A percentile compares a stretch with the other conserved stretches of the same genome.
phyloP scores from a whole-genome alignment of 2,888 invertebrate species.

The Nephrotoma guestfalica region DNA sequence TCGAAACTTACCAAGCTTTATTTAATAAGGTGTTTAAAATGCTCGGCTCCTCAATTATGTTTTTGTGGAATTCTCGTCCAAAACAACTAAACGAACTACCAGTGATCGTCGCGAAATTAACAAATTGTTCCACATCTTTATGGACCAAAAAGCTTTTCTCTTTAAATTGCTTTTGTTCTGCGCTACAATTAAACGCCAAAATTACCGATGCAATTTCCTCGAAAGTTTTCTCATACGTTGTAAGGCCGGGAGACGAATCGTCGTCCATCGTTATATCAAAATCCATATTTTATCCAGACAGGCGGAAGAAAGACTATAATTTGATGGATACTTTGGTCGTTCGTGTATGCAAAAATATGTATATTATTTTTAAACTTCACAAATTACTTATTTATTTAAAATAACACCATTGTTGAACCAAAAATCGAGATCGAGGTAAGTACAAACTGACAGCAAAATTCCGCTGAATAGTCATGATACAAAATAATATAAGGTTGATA shows the following conservation, averaged over 20 bases:
- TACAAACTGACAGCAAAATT: not conserved
- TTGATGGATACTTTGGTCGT: not conserved
- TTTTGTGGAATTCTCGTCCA: not conserved
- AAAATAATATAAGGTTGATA: not conserved
- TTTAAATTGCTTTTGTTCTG: not conserved
- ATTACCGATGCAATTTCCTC: not conserved
- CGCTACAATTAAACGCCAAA: not conserved
- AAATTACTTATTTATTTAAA: not conserved
- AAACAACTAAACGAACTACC: not conserved
- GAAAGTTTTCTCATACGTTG: not conserved
- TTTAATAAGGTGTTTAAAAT: not conserved
- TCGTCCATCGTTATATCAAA: not conserved
- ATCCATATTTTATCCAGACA: not conserved
- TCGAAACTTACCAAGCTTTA: not conserved
- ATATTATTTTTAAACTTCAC: not conserved
- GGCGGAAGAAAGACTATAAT: not conserved
- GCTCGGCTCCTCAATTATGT: not conserved
- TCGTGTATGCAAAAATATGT: not conserved
- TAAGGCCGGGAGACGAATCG: not conserved
- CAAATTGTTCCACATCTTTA: not conserved
- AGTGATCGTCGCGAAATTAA: not conserved
- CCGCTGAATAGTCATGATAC: not conserved
- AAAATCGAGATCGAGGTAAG: not conserved
- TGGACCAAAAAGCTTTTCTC: not conserved
- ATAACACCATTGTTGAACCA: not conserved